A percentile compares a stretch with the other conserved stretches of the same genome.
These are phyloP conservation scores for Lamellibrachia luymesi DNA, from an alignment of 1,140 invertebrate genomes.

Conservation along the genomic window DNA sequence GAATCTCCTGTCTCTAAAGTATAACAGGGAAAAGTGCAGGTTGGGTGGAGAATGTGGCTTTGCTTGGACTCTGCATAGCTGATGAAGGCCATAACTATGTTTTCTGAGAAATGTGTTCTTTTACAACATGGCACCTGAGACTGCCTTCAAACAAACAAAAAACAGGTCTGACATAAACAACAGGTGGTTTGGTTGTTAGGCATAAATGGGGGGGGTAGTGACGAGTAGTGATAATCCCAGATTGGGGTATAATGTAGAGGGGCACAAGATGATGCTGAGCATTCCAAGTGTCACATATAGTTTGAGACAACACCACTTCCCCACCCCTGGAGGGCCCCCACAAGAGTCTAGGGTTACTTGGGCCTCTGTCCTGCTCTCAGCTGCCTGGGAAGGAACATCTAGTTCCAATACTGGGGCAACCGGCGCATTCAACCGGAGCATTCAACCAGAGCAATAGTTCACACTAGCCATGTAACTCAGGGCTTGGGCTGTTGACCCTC, in stretches of 20 bases:
- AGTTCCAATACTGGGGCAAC: too few relatives aligned
- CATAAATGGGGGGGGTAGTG: neutral
- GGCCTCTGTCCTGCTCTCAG: neutral
- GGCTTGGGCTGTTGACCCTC: neutral
- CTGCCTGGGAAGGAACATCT: neutral
- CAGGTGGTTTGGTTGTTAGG: neutral
- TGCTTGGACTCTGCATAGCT: too few relatives aligned
- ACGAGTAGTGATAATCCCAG: neutral
- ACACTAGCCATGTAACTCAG: too few relatives aligned
- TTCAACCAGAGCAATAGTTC: too few relatives aligned
- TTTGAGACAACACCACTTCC: neutral
- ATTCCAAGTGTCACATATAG: conserved; percentile 13
- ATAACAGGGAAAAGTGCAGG: neutral
- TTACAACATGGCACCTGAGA: too few relatives aligned
- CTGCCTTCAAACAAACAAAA: too few relatives aligned
- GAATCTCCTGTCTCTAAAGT: neutral
- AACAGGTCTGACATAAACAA: too few relatives aligned
- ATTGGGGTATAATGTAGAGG: neutral
- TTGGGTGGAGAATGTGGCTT: neutral
- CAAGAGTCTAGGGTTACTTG: neutral
- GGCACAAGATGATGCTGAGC: neutral
- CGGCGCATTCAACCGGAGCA: too few relatives aligned
- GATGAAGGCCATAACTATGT: too few relatives aligned
- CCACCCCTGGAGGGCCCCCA: neutral
- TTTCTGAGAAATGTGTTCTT: too few relatives aligned